phyloP scores from a whole-genome alignment of 2,113 vertebrate genomes.

The Silurus asotus region DNA sequence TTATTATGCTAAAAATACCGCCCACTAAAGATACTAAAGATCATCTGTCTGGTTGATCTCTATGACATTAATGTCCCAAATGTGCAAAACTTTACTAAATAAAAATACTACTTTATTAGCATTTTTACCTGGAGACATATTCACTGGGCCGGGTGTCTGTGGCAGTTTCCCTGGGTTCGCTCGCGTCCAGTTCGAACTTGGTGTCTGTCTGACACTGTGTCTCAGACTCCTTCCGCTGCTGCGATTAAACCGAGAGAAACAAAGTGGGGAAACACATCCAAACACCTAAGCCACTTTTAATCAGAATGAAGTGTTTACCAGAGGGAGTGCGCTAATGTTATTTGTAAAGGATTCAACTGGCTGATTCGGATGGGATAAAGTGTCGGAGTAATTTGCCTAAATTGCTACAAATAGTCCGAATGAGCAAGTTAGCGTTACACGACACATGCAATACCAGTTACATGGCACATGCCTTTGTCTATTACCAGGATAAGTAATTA shows the following conservation, averaged over 20 bases:
- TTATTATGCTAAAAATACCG: not conserved
- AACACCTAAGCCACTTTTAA: not conserved
- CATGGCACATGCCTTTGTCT: not conserved
- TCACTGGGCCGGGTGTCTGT: conserved; percentile 79
- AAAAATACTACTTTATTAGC: not conserved
- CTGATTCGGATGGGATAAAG: not conserved
- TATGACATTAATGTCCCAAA: not conserved
- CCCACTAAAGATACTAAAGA: not conserved
- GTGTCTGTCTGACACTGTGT: conserved; percentile 94
- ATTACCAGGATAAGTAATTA: not conserved
- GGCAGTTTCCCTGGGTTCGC: conserved; percentile 79
- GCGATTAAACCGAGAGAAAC: conserved; percentile 25
- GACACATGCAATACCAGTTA: not conserved
- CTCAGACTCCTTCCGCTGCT: conserved; percentile 96
- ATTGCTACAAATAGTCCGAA: not conserved
- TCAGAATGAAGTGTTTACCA: not conserved
- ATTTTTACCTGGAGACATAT: conserved; percentile 89
- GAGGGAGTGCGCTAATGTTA: not conserved
- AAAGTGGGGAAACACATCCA: not conserved
- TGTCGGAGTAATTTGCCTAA: conserved; percentile 3
- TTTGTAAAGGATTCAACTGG: not conserved
- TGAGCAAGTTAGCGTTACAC: not conserved
- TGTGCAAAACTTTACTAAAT: not conserved
- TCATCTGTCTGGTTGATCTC: not conserved
- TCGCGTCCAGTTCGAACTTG: conserved; percentile 81